Base-by-base conservation (phyloP, 2,797 vertebrate genomes). In the Sebastes umbrosus region DNA sequence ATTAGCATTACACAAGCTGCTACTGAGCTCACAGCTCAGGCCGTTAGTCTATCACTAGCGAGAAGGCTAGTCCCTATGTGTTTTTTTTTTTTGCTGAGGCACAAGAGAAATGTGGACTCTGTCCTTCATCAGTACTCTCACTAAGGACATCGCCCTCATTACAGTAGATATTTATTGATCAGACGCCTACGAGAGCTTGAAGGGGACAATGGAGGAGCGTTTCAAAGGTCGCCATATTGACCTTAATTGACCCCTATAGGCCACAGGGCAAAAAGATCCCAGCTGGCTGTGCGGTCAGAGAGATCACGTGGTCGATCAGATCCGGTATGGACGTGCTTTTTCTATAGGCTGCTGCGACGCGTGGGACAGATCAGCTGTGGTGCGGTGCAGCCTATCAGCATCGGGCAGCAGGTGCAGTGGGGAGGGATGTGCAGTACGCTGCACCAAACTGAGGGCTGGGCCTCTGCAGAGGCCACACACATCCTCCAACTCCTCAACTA, bases 381-480 rank as follows among this genome's bases (percentile, higher is more conserved):
- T 85, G 71, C 72, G 77, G 73, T 82, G 80, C 82, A 87, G 88
- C 86, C 85, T 86, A 89, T 91, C 82, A 83, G 88, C 82, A 78
- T 79, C 80, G 80, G 86, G 81, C 83, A 90, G 88, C 91, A 92
- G 93, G 90, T 94, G 93, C 89, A 92, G 86, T 75, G 82, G 84
- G 89, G 88, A 90, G 87, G 87, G 91, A 90, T 86, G 86, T 86
- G 88, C 87, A 92, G 90, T 84, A 84, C 90, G 90, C 92, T 94
- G 93, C 93, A 94, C 88, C 93, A 93, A 94, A 94, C 84, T 80
- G 80, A 90, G 91, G 93, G 92, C 82, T 91, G 92, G 88, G 88
- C 91, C 90, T 89, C 93, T 94, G 93, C 93, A 93, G 93, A 85
- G 88, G 85, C 81, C 90, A 84, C 85, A 85, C 77, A 68, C 64